These are phyloP conservation scores for Bungarus multicinctus DNA, from an alignment of 2,113 vertebrate genomes.

Conservation along the genomic window DNA sequence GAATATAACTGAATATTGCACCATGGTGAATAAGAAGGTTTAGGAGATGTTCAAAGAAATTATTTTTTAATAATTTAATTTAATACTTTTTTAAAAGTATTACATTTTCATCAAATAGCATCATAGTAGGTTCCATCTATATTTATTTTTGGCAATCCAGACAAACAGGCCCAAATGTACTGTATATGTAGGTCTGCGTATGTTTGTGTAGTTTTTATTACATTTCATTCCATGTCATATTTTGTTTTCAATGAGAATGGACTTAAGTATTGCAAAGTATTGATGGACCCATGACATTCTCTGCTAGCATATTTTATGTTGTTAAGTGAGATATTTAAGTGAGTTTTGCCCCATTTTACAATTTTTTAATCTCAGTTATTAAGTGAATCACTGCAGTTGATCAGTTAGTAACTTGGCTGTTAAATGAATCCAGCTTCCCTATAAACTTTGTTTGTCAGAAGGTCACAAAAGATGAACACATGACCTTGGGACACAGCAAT, in stretches of 20 bases:
- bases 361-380: too few relatives aligned
- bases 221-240: not conserved
- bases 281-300: not conserved
- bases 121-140: not conserved
- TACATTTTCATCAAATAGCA: not conserved
- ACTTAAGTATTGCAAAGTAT: not conserved
- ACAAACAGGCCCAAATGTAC: not conserved
- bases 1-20: not conserved
- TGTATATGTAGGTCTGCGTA: not conserved
- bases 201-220: not conserved
- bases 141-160: not conserved
- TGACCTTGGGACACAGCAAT: not conserved
- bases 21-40: not conserved
- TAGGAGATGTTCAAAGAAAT: not conserved
- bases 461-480: not conserved
- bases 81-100: not conserved
- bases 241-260: not conserved
- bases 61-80: too few relatives aligned
- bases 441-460: not conserved
- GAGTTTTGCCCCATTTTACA: too few relatives aligned
- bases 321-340: too few relatives aligned
- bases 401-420: too few relatives aligned
- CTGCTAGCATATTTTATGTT: not conserved
- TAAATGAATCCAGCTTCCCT: not conserved
- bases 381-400: too few relatives aligned